Percentiles rank a stretch among this genome's conserved stretches.
phyloP scores from a whole-genome alignment of 1,140 invertebrate genomes.

The Drosophila navojoa region DNA sequence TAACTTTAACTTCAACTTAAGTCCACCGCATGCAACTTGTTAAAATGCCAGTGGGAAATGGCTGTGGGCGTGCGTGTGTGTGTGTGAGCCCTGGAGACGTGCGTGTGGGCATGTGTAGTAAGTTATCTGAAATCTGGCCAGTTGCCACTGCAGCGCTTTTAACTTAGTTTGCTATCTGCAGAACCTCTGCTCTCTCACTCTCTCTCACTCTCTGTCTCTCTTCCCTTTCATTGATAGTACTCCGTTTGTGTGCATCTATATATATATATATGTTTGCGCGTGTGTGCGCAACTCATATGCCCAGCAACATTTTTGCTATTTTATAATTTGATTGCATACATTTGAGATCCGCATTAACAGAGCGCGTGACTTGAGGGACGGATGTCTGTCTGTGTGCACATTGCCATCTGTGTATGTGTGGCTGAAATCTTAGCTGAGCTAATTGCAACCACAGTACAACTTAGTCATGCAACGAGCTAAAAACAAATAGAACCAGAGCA shows the following conservation, averaged over 20 bases:
- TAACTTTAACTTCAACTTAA: conserved; percentile 80
- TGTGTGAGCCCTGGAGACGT: background rate
- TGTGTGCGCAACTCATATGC: conserved; percentile 47
- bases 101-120: conserved; percentile 30
- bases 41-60: conserved; percentile 57
- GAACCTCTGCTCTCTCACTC: background rate
- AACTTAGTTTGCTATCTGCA: conserved; percentile 66
- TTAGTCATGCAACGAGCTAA: conserved; percentile 44
- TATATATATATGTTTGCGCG: background rate
- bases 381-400: background rate
- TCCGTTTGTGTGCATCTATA: conserved; percentile 4
- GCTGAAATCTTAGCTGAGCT: conserved; percentile 34
- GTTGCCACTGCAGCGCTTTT: conserved; percentile 62
- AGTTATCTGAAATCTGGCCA: conserved; percentile 49
- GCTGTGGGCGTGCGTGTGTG: conserved; percentile 6
- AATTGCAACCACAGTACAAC: conserved; percentile 58
- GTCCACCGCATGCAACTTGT: conserved; percentile 78
- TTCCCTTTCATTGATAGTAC: background rate
- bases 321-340: conserved; percentile 79
- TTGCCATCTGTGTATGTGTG: background rate
- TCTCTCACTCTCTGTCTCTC: background rate
- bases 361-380: conserved; percentile 25
- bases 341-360: conserved; percentile 73
- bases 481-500: background rate
- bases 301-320: conserved; percentile 53